phyloP scores from a whole-genome alignment of 2,797 vertebrate species.

The Podarcis lilfordi region DNA sequence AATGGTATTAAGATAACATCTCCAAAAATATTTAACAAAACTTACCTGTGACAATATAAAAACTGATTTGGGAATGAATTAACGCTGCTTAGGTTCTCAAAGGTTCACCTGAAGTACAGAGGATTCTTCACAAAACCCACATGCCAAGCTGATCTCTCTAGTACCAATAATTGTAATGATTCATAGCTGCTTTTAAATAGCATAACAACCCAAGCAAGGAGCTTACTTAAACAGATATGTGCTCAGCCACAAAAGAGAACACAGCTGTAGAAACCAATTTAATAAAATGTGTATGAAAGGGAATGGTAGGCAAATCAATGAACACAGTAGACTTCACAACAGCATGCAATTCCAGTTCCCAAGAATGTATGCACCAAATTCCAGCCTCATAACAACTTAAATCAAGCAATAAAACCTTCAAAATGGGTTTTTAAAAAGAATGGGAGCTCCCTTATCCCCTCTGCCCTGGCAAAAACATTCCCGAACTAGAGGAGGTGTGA shows the following conservation, averaged over 20 bases:
- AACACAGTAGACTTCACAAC: constrained; percentile 59
- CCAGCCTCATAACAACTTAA: constrained; percentile 65
- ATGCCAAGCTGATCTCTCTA: fast-evolving
- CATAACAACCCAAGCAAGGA: constrained; percentile 18
- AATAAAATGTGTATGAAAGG: constrained; percentile 33
- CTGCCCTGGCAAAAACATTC: constrained; percentile 27
- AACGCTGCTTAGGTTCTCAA: constrained; percentile 22
- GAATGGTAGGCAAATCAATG: constrained; percentile 64
- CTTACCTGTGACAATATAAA: background rate
- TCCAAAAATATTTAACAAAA: constrained; percentile 15
- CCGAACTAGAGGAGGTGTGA: constrained; percentile 38
- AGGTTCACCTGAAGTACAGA: background rate
- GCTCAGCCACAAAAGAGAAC: background rate
- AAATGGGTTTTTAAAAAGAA: constrained; percentile 56
- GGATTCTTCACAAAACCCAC: background rate
- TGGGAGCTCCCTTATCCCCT: constrained; percentile 32
- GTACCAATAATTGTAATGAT: background rate
- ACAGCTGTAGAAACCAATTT: constrained; percentile 35
- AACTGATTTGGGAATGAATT: background rate
- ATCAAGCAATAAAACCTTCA: constrained; percentile 69
- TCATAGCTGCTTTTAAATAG: fast-evolving
- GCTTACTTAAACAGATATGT: constrained; percentile 12
- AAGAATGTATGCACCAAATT: constrained; percentile 63
- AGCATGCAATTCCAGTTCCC: constrained; percentile 54
- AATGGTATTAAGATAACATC: background rate